Conservation (phyloP, 2,113 vertebrate genomes). For the Plotosus lineatus region DNA sequence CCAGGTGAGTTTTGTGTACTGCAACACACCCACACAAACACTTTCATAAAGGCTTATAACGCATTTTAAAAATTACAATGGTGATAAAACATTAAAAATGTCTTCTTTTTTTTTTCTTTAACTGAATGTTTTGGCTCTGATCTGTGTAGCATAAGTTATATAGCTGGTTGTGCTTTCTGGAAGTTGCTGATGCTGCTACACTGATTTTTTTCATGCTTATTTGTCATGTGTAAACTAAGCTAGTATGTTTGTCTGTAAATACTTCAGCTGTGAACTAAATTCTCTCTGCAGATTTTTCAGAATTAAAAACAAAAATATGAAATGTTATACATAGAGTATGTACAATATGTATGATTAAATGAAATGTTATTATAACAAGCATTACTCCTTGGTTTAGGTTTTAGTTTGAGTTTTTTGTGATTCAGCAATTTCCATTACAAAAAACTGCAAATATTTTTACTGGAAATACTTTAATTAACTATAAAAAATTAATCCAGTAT, state of each 20-base stretch:
- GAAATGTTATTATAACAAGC: background rate
- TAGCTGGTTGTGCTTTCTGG: background rate
- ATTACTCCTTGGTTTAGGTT: background rate
- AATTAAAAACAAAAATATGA: background rate
- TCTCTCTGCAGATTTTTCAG: background rate
- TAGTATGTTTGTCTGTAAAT: background rate
- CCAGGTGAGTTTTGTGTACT: constrained; percentile 64
- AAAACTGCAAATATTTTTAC: background rate
- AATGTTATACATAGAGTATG: too few species aligned
- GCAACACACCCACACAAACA: background rate
- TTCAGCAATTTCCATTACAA: too few species aligned
- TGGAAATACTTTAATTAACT: background rate
- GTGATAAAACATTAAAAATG: background rate
- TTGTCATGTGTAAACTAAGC: too few species aligned
- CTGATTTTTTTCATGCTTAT: too few species aligned
- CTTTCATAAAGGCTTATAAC: background rate
- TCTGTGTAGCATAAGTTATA: background rate
- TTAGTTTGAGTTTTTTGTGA: background rate
- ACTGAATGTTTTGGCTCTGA: background rate
- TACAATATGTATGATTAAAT: background rate
- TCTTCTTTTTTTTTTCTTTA: background rate
- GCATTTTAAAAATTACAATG: background rate
- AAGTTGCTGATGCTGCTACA: background rate
- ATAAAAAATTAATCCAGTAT: background rate
- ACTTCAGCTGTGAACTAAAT: background rate